phyloP scores from a whole-genome alignment of 2,888 invertebrate species.

The Drosophila subsilvestris region DNA sequence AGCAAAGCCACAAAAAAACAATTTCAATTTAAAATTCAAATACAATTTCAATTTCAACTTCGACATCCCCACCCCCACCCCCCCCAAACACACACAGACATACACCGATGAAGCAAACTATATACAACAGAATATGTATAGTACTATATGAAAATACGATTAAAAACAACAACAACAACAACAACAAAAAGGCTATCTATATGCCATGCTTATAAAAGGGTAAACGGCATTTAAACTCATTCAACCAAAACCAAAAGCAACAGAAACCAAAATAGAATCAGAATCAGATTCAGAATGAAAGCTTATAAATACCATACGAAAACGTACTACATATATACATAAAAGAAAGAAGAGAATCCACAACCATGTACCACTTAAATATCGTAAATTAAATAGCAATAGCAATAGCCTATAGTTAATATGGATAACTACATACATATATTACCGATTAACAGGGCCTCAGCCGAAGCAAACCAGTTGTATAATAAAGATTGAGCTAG shows the following conservation, averaged over 20 bases:
- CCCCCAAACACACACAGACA: slow-evolving; percentile 47
- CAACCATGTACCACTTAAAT: slow-evolving; percentile 64
- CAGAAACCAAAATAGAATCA: slow-evolving; percentile 15
- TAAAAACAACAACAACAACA: slow-evolving; percentile 48
- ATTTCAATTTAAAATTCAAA: slow-evolving; percentile 56
- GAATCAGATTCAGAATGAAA: slow-evolving; percentile 31
- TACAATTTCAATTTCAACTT: slow-evolving; percentile 40
- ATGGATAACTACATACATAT: slow-evolving; percentile 17
- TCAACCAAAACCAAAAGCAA: slow-evolving; percentile 46
- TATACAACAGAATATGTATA: slow-evolving; percentile 45
- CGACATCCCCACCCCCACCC: slow-evolving; percentile 32
- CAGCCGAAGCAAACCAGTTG: slow-evolving; percentile 70
- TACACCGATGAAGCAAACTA: slow-evolving; percentile 33
- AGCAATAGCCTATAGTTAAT: slow-evolving; percentile 52
- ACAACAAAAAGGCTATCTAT: slow-evolving; percentile 40
- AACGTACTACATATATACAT: slow-evolving; percentile 3
- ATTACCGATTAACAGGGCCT: slow-evolving; percentile 48
- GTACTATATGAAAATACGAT: slow-evolving; percentile 39
- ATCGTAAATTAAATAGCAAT: slow-evolving; percentile 73
- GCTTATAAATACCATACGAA: slow-evolving; percentile 75
- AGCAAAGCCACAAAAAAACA: slow-evolving; percentile 57
- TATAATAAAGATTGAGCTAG: slow-evolving; percentile 77
- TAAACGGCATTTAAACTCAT: slow-evolving; percentile 78
- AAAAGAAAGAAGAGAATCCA: not conserved
- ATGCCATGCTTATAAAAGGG: slow-evolving; percentile 78